Percentiles rank a stretch among this genome's conserved stretches.
phyloP scores from a whole-genome alignment of 2,888 invertebrate species.

The Micoletzkya japonica region DNA sequence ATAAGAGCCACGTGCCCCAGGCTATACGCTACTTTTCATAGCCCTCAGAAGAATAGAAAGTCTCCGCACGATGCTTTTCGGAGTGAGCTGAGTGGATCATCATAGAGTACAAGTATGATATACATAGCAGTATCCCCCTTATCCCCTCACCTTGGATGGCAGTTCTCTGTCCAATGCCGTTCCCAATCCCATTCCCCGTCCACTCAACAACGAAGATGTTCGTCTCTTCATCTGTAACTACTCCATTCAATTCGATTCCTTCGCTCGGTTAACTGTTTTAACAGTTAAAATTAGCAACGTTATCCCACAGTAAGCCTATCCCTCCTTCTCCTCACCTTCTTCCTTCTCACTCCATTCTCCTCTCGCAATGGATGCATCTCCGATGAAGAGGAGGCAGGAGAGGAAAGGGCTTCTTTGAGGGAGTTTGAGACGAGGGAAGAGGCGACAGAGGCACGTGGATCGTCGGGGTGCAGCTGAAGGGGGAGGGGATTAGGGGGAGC shows the following conservation, averaged over 20 bases:
- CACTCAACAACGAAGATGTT: neutral
- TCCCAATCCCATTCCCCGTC: neutral
- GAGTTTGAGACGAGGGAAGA: neutral
- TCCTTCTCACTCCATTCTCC: constrained; percentile 22
- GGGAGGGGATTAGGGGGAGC: neutral
- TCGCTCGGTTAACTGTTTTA: no score
- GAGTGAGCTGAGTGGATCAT: constrained; percentile 29
- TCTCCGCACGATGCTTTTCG: constrained; percentile 11
- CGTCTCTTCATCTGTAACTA: no score
- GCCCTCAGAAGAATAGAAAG: constrained; percentile 15
- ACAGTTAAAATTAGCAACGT: no score
- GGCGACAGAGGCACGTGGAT: neutral
- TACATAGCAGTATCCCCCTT: neutral
- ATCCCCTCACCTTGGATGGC: constrained; percentile 16
- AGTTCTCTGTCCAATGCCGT: constrained; percentile 20
- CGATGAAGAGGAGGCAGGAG: neutral
- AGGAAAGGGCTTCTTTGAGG: neutral
- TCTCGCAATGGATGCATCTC: constrained; percentile 12
- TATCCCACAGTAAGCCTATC: no score
- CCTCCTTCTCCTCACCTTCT: constrained; percentile 13
- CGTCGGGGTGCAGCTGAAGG: constrained; percentile 9
- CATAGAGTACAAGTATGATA: constrained; percentile 1
- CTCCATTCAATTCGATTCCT: no score
- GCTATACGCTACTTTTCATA: no score
- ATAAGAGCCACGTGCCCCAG: no score